Base-by-base conservation (phyloP, 2,888 invertebrate species). In the Spodoptera exigua region DNA sequence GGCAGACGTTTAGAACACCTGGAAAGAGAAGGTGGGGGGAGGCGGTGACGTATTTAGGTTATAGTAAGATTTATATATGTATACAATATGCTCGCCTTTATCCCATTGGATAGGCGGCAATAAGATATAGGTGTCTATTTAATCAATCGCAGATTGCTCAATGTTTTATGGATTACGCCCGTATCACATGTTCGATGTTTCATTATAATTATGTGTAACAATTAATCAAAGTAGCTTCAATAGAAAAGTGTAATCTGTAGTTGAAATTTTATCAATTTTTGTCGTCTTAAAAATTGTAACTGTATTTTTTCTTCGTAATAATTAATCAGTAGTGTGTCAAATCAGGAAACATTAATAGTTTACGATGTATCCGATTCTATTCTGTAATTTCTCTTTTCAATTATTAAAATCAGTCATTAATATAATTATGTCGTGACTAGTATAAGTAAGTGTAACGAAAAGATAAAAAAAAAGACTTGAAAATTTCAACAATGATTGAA, bases 81-180 rank as follows among this genome's bases (percentile, higher is more conserved):
- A 47, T 65, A 69, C 62, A 69, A 68, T 18, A 68, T 18, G 11
- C 39, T 39, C 47, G 44, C 11, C 37, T 46, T 32, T 35, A 43
- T 52, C 27, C 13, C 34, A 35, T 53, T 52, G 46, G 62, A 43
- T 47, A 39, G 52, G 43, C 18, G 27, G 17, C 44, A n/a, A 27
- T 68, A 52, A 36, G n/a, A 47, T 45, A 35, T 61, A 61, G 4
- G 35, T 52, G 46, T 53, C 37, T 61, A 47, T 45, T 45, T 61
- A 69, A 61, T n/a, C 35, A 34, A 16, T 9, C 44, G 62, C 18
- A 48, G 39, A 44, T 44, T 69, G 52, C 36, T 69, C 70, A 61
- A 53, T 48, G 7, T 51, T 35, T 47, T 32, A 59, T 18, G 35
- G 13, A 47, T 65, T 11, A 43, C 27, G n/a, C 46, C 12, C 32